Base-by-base conservation (phyloP, 2,888 invertebrate genomes). In the Blastobasis adustella region DNA sequence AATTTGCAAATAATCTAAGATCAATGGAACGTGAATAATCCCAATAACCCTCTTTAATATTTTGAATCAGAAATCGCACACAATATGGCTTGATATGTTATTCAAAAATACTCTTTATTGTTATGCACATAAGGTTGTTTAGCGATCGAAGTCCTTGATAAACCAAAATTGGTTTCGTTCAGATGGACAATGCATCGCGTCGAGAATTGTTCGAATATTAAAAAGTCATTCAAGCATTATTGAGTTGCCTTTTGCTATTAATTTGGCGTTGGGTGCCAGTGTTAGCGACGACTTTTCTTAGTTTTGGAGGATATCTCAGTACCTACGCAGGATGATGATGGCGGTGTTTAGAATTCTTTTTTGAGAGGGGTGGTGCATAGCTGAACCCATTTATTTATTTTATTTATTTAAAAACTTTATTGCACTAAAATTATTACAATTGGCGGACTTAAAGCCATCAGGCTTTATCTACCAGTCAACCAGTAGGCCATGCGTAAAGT, bases 221-320 rank as follows among this genome's bases (percentile, higher is more conserved):
- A 84, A 85, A 85, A 23, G 79, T 80, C 82, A 79, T 77, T 79
- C 71, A 67, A 82, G 83, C 83, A 81, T 82, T 79, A 82, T 80
- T 76, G 74, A 81, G 79, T 82, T 79, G 79, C 79, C 73, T 76
- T 82, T 79, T 79, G 75, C 77, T 67, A 77, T 81, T 79, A 79
- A 76, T 76, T 76, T 61, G 58, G 52, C 55, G 63, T 63, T 41
- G 51, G 72, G 63, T 56, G 39, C 6, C 9, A 60, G 50, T 74
- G 60, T 4, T 0, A 65, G 74, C 71, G 74, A 44, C 4, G n/a
- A 7, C 23, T 23, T 23, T 23, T 23, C 23, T 23, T 23, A 23
- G 23, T 23, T 23, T 23, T 23, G 23, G 23, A 23, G 3, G 23
- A 23, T 23, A 23, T 23, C 23, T 23, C 23, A 23, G 23, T 23